These are phyloP conservation scores for Sciurus vulgaris DNA, from an alignment of 2,797 vertebrate species.

Conservation along the genomic window DNA sequence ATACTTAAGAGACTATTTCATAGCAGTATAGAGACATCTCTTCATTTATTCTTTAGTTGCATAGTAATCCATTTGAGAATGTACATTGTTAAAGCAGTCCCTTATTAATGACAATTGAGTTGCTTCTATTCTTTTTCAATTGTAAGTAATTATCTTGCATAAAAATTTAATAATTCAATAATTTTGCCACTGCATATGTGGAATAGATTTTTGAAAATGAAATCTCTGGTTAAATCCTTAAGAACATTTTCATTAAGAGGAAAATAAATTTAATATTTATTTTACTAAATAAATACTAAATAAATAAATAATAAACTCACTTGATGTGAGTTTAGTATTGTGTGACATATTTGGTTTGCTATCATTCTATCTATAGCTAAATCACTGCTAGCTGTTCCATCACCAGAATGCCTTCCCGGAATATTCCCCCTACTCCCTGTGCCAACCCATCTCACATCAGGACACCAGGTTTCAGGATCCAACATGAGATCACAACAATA, in stretches of 20 bases:
- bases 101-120: background rate
- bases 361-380: background rate
- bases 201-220: background rate
- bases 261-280: background rate
- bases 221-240: background rate
- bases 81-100: background rate
- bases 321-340: background rate
- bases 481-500: background rate
- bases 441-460: background rate
- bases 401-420: background rate
- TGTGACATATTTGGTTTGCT: background rate
- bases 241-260: background rate
- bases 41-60: background rate
- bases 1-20: background rate
- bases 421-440: background rate
- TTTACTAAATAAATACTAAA: too few species aligned
- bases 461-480: background rate
- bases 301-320: too few species aligned
- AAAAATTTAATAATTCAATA: background rate
- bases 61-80: background rate
- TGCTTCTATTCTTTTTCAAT: background rate
- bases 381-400: background rate
- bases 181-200: background rate
- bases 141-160: background rate
- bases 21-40: background rate